phyloP scores from a whole-genome alignment of 2,113 vertebrate genomes.

The Tor tambroides region DNA sequence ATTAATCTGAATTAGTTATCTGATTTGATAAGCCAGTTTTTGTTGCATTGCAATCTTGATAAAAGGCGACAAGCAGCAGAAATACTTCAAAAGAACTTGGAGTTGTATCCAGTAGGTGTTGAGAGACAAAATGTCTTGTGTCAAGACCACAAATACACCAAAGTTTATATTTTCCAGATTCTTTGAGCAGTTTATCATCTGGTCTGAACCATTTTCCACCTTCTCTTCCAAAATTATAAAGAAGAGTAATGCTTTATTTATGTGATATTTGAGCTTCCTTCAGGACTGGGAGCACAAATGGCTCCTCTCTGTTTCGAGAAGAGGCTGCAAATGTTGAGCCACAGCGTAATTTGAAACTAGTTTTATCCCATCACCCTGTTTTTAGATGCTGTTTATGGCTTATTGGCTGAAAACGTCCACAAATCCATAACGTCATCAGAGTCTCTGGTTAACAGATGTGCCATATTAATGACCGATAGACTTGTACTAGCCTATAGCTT shows the following conservation, averaged over 20 bases:
- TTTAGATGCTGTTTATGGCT: conserved; percentile 18
- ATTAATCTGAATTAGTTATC: background rate
- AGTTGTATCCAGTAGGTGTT: background rate
- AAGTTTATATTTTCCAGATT: conserved; percentile 19
- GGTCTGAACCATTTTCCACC: conserved; percentile 2
- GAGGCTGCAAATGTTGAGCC: conserved; percentile 30
- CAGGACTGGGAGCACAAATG: background rate
- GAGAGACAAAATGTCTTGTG: background rate
- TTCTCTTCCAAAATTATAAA: conserved; percentile 14
- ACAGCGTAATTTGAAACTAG: conserved; percentile 48
- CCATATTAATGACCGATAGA: conserved; percentile 12
- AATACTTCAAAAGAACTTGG: background rate
- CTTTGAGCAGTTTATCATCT: background rate
- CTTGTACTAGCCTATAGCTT: background rate
- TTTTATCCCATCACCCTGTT: conserved; percentile 27
- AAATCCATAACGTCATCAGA: conserved; percentile 9
- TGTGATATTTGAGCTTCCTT: conserved; percentile 25
- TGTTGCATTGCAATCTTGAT: background rate
- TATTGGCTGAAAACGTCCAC: conserved; percentile 17
- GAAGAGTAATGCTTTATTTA: conserved; percentile 8
- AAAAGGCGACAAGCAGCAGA: background rate
- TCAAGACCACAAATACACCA: conserved; percentile 19
- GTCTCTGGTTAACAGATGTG: conserved; percentile 13
- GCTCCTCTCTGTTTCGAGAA: background rate
- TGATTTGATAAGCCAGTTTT: background rate